Evolutionary conservation across 2,888 invertebrate genomes (phyloP), one percentile per base, ranked within the genome.

Genomic region (Drosophila limbata): DNA sequence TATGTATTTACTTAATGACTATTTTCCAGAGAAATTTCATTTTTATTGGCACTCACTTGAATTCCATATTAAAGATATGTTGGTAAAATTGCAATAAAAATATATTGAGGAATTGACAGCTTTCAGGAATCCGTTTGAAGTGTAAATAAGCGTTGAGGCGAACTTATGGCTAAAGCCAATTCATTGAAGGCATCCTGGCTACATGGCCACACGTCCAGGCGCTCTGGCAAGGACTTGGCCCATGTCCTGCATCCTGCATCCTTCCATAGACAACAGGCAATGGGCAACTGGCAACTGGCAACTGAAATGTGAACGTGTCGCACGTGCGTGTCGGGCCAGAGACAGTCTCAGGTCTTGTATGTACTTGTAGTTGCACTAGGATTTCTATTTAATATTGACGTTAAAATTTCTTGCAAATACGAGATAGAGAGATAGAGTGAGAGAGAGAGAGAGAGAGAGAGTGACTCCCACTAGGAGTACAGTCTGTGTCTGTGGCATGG

Each of bases 311-410:
- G 76, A 73, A 81, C 81, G 83, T 83, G 86, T 60, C 62, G 78
- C 81, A 85, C 70, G 86, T 85, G 88, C 80, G 86, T 85, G 73
- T 67, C 55, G 48, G 48, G 51, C 71, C 69, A 57, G 63, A 59
- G 15, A 28, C 17, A 35, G 48, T 40, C 50, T 44, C 15, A 55
- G 50, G 48, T 59, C 44, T 19, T 19, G 19, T 19, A 33, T 45
- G 63, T 45, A 69, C 56, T 51, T 19, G 50, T 33, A 33, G 47
- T 40, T 47, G 64, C 47, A 70, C 56, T 47, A 45, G 53, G 61
- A 69, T 71, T 72, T 83, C 78, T 73, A 74, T 77, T 79, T 70
- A 68, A 73, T 84, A 87, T 89, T 84, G 89, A 89, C 85, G 81
- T 79, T 76, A 72, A 84, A 79, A 74, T 81, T 76, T 81, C 64